A percentile compares a stretch with the other conserved stretches of the same genome.
Evolutionary conservation across 2,113 vertebrate genomes (phyloP).

Genomic region (Aepyceros melampus): DNA sequence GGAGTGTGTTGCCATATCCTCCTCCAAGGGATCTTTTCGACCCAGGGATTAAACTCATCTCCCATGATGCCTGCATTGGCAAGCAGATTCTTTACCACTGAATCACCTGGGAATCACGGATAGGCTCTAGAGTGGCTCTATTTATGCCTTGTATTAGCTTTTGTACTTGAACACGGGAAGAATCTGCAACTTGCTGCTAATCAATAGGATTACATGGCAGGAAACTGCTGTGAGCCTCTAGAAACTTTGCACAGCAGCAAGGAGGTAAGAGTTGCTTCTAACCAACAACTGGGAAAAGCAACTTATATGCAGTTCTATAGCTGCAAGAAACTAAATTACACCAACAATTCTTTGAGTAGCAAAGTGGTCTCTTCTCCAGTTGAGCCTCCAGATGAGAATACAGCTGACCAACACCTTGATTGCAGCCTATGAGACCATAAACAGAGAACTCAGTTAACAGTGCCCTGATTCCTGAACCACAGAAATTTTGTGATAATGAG

Average conservation of each 20-base stretch:
- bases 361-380: neutral
- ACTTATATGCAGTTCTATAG: fast-evolving
- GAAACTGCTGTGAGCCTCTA: neutral
- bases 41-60: neutral
- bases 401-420: neutral
- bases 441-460: neutral
- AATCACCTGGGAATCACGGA: neutral
- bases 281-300: neutral
- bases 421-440: neutral
- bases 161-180: neutral
- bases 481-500: neutral
- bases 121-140: neutral
- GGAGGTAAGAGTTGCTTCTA: neutral
- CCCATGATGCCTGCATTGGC: neutral
- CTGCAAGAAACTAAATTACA: neutral
- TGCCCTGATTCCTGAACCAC: neutral
- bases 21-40: neutral
- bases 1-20: neutral
- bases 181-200: neutral
- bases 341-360: neutral
- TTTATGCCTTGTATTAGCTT: neutral
- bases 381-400: neutral
- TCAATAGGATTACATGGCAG: neutral
- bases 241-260: neutral
- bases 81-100: neutral